These are phyloP conservation scores for Euplexia lucipara DNA, from an alignment of 2,888 invertebrate species.

Conservation along the genomic window DNA sequence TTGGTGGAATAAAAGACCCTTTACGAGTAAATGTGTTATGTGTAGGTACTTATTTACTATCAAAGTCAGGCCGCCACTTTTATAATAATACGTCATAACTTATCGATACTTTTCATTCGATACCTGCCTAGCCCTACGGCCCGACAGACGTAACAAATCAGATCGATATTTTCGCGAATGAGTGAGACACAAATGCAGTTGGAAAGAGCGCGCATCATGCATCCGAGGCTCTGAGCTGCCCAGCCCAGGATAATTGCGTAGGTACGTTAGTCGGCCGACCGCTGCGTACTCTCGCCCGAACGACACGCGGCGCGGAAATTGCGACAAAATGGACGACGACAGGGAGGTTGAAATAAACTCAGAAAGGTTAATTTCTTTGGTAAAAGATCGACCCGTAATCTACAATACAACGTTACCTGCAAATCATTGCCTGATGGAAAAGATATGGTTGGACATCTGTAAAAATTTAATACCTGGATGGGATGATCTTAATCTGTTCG, in stretches of 20 bases:
- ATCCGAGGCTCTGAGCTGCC: neutral
- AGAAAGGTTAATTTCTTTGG: neutral
- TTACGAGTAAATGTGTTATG: no score
- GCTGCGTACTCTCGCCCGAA: neutral
- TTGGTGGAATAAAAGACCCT: no score
- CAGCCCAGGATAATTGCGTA: neutral
- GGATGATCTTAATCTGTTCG: neutral
- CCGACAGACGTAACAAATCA: neutral
- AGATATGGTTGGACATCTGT: neutral
- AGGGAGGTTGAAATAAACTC: neutral
- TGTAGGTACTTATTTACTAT: no score
- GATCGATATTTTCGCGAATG: constrained; percentile 1
- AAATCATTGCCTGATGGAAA: no score
- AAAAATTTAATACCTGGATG: neutral
- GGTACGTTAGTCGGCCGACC: neutral
- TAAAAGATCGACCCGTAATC: neutral
- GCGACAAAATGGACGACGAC: neutral
- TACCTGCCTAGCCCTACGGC: neutral
- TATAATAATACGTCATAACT: no score
- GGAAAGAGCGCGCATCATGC: constrained; percentile 6
- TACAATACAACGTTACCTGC: neutral
- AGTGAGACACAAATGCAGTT: constrained; percentile 1
- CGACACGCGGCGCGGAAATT: neutral
- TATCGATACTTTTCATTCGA: neutral
- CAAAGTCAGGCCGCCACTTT: no score